phyloP scores from a whole-genome alignment of 2,113 vertebrate species.

The Varanus komodoensis region DNA sequence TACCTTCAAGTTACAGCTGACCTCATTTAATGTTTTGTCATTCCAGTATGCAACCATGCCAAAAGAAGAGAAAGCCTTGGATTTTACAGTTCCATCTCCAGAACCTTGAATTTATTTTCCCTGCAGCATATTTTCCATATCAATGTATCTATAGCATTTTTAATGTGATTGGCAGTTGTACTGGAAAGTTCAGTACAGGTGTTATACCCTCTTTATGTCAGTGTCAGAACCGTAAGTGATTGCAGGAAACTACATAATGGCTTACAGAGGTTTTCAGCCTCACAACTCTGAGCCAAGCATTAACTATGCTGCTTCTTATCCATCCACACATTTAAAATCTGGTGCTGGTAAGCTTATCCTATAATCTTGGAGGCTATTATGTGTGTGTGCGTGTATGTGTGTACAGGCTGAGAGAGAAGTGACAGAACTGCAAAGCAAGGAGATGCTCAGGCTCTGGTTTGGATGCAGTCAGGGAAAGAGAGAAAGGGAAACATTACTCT shows the following conservation, averaged over 20 bases:
- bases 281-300: conserved; percentile 5
- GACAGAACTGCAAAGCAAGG: too few relatives aligned
- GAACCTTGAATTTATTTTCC: conserved; percentile 13
- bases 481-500: too few relatives aligned
- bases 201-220: background rate
- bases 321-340: conserved; percentile 19
- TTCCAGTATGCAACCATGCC: background rate
- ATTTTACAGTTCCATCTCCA: background rate
- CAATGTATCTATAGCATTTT: background rate
- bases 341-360: background rate
- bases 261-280: background rate
- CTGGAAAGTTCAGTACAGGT: background rate
- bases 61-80: background rate
- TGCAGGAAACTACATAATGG: background rate
- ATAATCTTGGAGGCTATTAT: too few relatives aligned
- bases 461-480: too few relatives aligned
- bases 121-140: background rate
- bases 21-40: background rate
- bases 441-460: background rate
- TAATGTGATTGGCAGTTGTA: conserved; percentile 7
- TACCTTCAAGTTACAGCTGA: background rate
- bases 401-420: background rate
- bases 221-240: background rate
- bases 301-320: background rate
- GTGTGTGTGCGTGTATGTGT: too few relatives aligned